Conservation (phyloP, 2,113 vertebrate species). For the Rhinolophus sinicus region DNA sequence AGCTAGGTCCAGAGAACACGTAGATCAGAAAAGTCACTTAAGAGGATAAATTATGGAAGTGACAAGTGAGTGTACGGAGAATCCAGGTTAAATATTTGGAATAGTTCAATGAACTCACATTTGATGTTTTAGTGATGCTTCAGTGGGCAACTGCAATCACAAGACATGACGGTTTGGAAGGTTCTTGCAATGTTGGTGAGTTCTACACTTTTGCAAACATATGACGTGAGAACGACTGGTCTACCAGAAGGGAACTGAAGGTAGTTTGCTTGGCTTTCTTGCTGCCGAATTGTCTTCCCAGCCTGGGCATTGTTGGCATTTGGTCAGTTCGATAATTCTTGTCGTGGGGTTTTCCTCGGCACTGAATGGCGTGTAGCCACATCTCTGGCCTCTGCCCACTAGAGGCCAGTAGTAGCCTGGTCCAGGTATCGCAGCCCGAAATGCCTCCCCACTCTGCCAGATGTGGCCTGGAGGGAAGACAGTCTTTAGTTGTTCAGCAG, state of each 20-base stretch:
- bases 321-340: too few relatives aligned
- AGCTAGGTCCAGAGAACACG: neutral
- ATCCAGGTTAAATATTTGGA: neutral
- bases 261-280: neutral
- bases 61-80: neutral
- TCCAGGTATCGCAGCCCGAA: too few relatives aligned
- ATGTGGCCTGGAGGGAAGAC: too few relatives aligned
- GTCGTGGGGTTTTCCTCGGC: fast-evolving
- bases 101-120: neutral
- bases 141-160: neutral
- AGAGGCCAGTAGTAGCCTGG: neutral
- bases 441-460: neutral
- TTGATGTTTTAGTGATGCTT: neutral
- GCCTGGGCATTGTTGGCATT: neutral
- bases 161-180: too few relatives aligned
- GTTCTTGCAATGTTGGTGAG: too few relatives aligned
- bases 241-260: neutral
- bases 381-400: neutral
- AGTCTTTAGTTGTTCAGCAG: too few relatives aligned
- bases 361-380: fast-evolving
- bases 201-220: neutral
- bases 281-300: neutral
- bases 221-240: neutral
- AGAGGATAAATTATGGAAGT: too few relatives aligned
- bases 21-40: neutral